Percentiles rank a stretch among this genome's conserved stretches.
These are phyloP conservation scores for Temnothorax curvispinosus DNA, from an alignment of 1,140 invertebrate genomes.

Conservation along the genomic window DNA sequence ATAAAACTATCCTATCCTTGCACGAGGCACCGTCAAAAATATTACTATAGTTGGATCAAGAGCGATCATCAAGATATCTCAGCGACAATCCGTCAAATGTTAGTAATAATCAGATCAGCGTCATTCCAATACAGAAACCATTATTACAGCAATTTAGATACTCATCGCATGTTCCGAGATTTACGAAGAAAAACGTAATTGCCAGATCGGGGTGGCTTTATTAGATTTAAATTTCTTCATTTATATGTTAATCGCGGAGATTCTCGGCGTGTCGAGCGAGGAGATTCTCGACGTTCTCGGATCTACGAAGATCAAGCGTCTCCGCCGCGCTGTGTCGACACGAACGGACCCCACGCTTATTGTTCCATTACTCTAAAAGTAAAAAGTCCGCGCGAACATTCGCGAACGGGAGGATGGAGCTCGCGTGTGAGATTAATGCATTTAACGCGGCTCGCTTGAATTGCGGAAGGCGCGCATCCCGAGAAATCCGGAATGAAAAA, in stretches of 20 bases:
- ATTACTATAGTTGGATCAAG: background rate
- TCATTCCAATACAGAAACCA: background rate
- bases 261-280: conserved; percentile 26
- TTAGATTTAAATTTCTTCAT: conserved; percentile 56
- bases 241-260: conserved; percentile 52
- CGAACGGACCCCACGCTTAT: conserved; percentile 10
- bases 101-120: conserved; percentile 4
- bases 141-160: conserved; percentile 47
- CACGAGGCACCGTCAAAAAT: background rate
- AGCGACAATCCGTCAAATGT: background rate
- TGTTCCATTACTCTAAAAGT: background rate
- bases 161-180: conserved; percentile 1
- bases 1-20: background rate
- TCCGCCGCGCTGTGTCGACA: background rate
- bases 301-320: conserved; percentile 1
- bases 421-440: conserved; percentile 8
- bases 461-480: background rate
- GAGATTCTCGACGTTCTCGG: background rate
- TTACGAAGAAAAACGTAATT: conserved; percentile 35
- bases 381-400: background rate
- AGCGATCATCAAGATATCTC: background rate
- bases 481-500: conserved; percentile 7
- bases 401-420: background rate
- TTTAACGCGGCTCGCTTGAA: background rate
- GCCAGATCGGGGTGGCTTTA: background rate